Evolutionary conservation across 1,140 invertebrate genomes (phyloP), one percentile per base, ranked within the genome.

Genomic region (Hylaeus volcanicus): DNA sequence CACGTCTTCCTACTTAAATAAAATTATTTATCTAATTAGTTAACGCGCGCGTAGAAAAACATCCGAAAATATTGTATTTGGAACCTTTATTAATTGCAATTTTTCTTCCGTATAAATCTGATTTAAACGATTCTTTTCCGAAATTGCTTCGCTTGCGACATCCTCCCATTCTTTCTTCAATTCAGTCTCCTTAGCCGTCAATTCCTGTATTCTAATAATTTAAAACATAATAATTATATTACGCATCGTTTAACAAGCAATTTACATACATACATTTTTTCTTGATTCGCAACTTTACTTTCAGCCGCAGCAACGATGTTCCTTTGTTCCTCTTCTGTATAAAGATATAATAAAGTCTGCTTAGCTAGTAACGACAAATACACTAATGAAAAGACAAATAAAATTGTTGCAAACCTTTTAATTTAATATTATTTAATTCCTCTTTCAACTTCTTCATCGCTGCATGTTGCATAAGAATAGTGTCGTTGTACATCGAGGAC

Each of bases 141-240:
- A 65, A 41, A 55, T n/a, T 12, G 73, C 45, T 12, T 76, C 61
- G 2, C 53, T 41, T 15, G 79, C 72, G 0, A 65, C 11, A 5
- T 64, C 53, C 15, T 87, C 64, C 2, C 85, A n/a, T 58, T 84
- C 51, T 56, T 87, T 78, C 2, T 60, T 69, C 8, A 87, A 60
- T 71, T 74, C 68, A 6, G 26, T 45, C 6, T 78, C 64, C 9
- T 48, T 41, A 4, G 12, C 12, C 11, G 45, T 37, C 43, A 66
- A 45, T 45, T 80, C 86, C 5, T 82, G 75, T 63, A 88, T 66
- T 83, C 86, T 87, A 11, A 61, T 14, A 72, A 53, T 26, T 15
- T n/a, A 8, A 69, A 63, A 63, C 41, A 70, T 26, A 8, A 70
- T 11, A 45, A 74, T 41, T n/a, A 68, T 2, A 6, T 5, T 56